phyloP scores from a whole-genome alignment of 30 jellyfish, hydroid and myxozoan species.

The Hydra vulgaris region DNA sequence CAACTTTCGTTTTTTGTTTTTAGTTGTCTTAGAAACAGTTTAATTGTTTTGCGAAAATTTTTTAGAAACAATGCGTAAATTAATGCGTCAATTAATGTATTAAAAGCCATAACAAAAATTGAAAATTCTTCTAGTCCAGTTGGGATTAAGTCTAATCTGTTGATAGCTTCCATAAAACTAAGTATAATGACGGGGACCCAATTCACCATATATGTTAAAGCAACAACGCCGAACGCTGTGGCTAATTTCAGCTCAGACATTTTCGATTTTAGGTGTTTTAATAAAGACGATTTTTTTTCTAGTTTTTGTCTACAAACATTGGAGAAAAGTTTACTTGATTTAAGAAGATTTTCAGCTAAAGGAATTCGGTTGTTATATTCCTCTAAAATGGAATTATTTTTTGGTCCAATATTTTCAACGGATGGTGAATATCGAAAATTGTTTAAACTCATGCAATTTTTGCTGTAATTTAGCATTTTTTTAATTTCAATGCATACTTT shows the following conservation, averaged over 20 bases:
- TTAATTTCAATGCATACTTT: slow-evolving; percentile 20
- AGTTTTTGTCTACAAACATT: neutral
- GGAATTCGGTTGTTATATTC: too few species aligned
- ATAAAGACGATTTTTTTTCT: neutral
- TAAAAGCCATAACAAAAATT: slow-evolving; percentile 52
- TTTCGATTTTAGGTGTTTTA: neutral
- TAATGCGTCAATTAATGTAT: slow-evolving; percentile 54
- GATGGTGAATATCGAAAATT: neutral
- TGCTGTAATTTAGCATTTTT: slow-evolving; percentile 12
- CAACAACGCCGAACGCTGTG: slow-evolving; percentile 70
- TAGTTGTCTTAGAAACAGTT: slow-evolving; percentile 20
- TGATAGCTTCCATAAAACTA: slow-evolving; percentile 61
- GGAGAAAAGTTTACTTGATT: neutral
- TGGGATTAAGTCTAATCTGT: slow-evolving; percentile 29
- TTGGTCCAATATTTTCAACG: neutral
- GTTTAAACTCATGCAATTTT: neutral
- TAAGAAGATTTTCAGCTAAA: neutral
- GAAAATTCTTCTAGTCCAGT: slow-evolving; percentile 25
- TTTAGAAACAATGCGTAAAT: slow-evolving; percentile 50
- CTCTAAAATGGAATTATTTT: neutral
- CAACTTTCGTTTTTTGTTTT: neutral
- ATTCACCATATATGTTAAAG: slow-evolving; percentile 72
- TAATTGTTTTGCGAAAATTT: slow-evolving; percentile 48
- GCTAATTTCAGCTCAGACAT: slow-evolving; percentile 55
- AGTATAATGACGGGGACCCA: slow-evolving; percentile 77